Conservation (phyloP, 92 coral and sea anemone species). For the Paragorgia papillata region DNA sequence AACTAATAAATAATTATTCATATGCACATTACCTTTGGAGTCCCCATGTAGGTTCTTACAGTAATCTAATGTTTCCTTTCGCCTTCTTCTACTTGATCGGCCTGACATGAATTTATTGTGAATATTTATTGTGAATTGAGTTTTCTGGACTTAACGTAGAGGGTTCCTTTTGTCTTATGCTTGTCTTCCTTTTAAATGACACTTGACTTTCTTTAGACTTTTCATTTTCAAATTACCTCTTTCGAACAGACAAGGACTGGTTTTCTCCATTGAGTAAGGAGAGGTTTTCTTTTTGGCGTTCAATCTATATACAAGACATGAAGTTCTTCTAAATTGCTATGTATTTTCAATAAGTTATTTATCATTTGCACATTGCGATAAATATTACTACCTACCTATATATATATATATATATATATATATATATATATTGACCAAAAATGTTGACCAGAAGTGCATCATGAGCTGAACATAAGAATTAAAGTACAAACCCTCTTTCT, state of each 20-base stretch:
- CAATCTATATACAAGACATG: slow-evolving; percentile 11
- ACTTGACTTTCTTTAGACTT: neutral
- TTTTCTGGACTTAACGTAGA: slow-evolving; percentile 12
- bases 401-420: too few relatives aligned
- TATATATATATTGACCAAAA: too few relatives aligned
- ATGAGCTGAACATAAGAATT: too few relatives aligned
- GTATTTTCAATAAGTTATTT: too few relatives aligned
- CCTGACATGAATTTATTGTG: slow-evolving; percentile 37
- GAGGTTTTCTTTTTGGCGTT: neutral
- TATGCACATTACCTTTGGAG: neutral
- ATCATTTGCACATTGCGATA: too few relatives aligned
- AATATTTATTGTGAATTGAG: slow-evolving; percentile 55
- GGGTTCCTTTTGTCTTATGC: neutral
- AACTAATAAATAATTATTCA: neutral
- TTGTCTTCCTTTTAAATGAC: slow-evolving; percentile 1
- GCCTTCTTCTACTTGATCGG: slow-evolving; percentile 56
- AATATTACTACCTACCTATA: too few relatives aligned
- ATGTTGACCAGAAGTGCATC: too few relatives aligned
- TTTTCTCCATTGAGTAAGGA: slow-evolving; percentile 10
- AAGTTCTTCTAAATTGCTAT: too few relatives aligned
- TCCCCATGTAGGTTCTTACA: slow-evolving; percentile 61
- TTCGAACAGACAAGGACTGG: neutral
- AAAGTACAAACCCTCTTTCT: neutral
- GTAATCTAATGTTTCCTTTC: slow-evolving; percentile 68
- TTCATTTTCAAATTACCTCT: slow-evolving; percentile 1